phyloP scores from a whole-genome alignment of 2,113 vertebrate species.

The Zapus hudsonius region DNA sequence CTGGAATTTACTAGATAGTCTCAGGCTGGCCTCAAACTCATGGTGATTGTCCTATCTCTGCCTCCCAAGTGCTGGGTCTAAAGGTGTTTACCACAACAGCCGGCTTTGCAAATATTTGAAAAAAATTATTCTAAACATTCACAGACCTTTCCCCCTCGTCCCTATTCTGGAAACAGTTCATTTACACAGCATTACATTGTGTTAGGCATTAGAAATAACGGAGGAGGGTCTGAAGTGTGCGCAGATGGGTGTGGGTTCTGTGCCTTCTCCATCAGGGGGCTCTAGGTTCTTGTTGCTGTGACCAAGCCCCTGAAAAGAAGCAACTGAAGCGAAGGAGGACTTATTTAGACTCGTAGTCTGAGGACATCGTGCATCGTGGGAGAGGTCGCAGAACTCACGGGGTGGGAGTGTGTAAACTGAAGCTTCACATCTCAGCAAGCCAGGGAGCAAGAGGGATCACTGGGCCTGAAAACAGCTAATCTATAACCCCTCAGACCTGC shows the following conservation, averaged over 20 bases:
- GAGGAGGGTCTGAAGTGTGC: neutral
- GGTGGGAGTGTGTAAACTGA: accelerated
- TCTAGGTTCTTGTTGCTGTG: neutral
- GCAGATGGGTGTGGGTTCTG: neutral
- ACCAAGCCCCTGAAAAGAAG: neutral
- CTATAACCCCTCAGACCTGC: neutral
- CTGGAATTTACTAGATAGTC: too few species aligned
- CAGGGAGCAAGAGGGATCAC: neutral
- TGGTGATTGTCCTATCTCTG: too few species aligned
- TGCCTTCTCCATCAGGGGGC: neutral
- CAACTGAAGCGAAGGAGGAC: neutral
- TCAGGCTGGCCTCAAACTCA: too few species aligned
- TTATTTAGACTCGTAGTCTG: neutral
- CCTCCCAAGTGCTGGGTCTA: too few species aligned
- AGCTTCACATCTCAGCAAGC: neutral
- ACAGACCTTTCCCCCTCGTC: neutral
- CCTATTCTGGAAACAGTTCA: neutral
- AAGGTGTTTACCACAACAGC: too few species aligned
- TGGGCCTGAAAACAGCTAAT: neutral
- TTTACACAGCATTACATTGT: neutral
- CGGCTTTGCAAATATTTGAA: neutral
- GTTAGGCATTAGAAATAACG: neutral
- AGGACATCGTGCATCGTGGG: neutral
- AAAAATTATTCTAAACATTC: neutral
- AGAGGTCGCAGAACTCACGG: neutral